Evolutionary conservation across 2,113 vertebrate genomes (phyloP).

Genomic region (Mungos mungo): DNA sequence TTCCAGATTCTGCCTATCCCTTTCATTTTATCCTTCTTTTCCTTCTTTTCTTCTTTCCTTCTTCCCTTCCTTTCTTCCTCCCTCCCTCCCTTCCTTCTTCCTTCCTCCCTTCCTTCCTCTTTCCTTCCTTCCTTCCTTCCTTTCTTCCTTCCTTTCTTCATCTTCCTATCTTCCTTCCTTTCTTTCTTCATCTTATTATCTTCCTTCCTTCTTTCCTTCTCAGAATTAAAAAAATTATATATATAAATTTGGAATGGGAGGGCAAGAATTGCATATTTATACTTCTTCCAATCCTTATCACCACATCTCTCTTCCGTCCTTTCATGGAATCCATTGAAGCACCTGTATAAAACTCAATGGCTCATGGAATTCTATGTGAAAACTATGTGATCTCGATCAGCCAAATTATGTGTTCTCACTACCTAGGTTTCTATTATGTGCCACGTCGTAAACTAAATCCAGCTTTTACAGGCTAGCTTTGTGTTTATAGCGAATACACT

Average conservation of each 20-base stretch:
- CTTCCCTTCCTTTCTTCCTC: neutral
- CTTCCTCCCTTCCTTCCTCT: neutral
- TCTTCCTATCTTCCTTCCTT: neutral
- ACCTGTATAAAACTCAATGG: neutral
- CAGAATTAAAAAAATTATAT: neutral
- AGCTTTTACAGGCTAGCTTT: neutral
- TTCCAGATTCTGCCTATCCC: neutral
- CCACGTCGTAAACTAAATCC: neutral
- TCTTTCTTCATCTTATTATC: neutral
- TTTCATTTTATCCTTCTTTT: neutral
- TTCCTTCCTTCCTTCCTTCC: neutral
- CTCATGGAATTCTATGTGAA: neutral
- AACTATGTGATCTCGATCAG: neutral
- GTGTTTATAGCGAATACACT: neutral
- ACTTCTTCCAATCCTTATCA: neutral
- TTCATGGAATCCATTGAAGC: neutral
- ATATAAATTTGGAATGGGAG: neutral
- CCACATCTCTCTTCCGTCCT: neutral
- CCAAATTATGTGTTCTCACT: neutral
- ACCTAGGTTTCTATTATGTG: neutral
- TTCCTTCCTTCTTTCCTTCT: neutral
- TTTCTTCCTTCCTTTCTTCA: neutral
- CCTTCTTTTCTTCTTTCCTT: too few relatives aligned
- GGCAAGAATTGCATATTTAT: neutral
- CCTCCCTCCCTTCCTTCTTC: too few relatives aligned